A percentile compares a stretch with the other conserved stretches of the same genome.
phyloP scores from a whole-genome alignment of 1,140 invertebrate species.

The Drosophila fuyamai region DNA sequence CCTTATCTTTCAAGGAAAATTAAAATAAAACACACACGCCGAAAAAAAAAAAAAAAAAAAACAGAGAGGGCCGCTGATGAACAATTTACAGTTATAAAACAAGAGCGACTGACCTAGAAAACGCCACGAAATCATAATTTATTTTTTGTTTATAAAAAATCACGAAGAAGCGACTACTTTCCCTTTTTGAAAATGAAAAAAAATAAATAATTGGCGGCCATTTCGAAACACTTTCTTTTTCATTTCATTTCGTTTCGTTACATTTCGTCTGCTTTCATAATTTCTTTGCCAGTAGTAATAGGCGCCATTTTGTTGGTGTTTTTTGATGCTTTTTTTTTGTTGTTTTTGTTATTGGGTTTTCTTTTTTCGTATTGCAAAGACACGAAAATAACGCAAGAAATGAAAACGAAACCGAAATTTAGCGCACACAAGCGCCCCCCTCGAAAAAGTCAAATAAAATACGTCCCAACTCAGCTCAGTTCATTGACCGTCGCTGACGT shows the following conservation, averaged over 20 bases:
- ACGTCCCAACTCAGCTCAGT: slow-evolving; percentile 59
- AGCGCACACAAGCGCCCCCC: slow-evolving; percentile 65
- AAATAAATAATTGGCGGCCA: slow-evolving; percentile 47
- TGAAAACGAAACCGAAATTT: slow-evolving; percentile 83
- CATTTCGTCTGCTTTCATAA: slow-evolving; percentile 69
- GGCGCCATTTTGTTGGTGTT: slow-evolving; percentile 69
- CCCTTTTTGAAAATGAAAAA: slow-evolving; percentile 48
- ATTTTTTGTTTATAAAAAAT: slow-evolving; percentile 27
- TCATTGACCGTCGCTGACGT: slow-evolving; percentile 75
- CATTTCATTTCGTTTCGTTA: slow-evolving; percentile 20
- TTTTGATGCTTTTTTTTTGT: slow-evolving; percentile 7
- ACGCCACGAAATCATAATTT: slow-evolving; percentile 43
- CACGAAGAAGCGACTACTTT: slow-evolving; percentile 50
- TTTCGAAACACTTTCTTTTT: slow-evolving; percentile 83
- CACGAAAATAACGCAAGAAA: slow-evolving; percentile 82
- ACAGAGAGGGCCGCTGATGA: slow-evolving; percentile 47
- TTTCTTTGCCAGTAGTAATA: slow-evolving; percentile 73
- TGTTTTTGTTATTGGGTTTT: slow-evolving; percentile 10
- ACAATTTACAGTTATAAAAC: slow-evolving; percentile 73
- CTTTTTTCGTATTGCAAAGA: slow-evolving; percentile 72
- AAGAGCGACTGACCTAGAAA: slow-evolving; percentile 72
- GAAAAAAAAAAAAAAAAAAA: slow-evolving; percentile 14
- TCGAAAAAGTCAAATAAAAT: slow-evolving; percentile 46
- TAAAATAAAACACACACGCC: slow-evolving; percentile 55
- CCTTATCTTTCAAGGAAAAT: slow-evolving; percentile 84